These are phyloP conservation scores for Pollenia amentaria DNA, from an alignment of 2,888 invertebrate genomes.

Conservation along the genomic window DNA sequence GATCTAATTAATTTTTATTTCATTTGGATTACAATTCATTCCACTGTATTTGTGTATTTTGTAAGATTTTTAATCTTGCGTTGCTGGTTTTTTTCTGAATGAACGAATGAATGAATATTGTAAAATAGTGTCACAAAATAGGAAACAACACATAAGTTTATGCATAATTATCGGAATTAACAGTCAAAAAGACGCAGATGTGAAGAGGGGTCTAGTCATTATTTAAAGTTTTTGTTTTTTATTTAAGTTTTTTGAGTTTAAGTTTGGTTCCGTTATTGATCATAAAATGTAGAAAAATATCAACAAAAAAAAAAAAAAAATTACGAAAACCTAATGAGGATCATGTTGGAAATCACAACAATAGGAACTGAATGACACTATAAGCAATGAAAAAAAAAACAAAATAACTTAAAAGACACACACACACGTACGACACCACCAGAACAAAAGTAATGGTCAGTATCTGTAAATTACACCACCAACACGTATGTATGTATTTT, in stretches of 20 bases:
- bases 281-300: slow-evolving; percentile 30
- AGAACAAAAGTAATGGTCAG: background rate
- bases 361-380: slow-evolving; percentile 39
- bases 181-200: slow-evolving; percentile 7
- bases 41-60: slow-evolving; percentile 20
- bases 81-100: slow-evolving; percentile 33
- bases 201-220: background rate
- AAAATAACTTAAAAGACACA: background rate
- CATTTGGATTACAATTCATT: background rate
- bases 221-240: slow-evolving; percentile 15
- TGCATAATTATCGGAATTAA: slow-evolving; percentile 62
- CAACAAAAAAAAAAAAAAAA: slow-evolving; percentile 1
- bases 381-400: background rate
- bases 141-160: slow-evolving; percentile 33
- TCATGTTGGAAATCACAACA: slow-evolving; percentile 50
- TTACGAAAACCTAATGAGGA: slow-evolving; percentile 41
- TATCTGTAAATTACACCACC: slow-evolving; percentile 17
- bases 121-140: slow-evolving; percentile 35
- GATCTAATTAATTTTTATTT: background rate
- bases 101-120: slow-evolving; percentile 49
- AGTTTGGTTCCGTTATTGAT: slow-evolving; percentile 44
- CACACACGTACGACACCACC: background rate
- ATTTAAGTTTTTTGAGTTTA: slow-evolving; percentile 16
- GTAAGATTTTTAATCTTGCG: background rate
- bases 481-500: background rate